Conservation (phyloP, 2,888 invertebrate species). For the Ischnus inquisitorius region DNA sequence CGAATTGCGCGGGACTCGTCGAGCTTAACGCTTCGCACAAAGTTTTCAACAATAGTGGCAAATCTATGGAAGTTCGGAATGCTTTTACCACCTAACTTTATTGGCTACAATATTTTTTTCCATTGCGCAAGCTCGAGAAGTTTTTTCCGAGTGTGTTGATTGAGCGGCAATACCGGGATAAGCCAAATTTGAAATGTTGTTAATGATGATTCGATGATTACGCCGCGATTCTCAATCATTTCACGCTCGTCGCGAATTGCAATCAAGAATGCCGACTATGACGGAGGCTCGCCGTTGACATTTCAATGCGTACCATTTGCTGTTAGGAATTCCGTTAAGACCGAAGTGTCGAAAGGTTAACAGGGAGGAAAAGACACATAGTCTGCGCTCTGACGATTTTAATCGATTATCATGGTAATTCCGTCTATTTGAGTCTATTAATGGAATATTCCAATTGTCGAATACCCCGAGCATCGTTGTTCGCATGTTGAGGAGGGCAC, state of each 20-base stretch:
- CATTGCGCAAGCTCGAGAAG: not conserved
- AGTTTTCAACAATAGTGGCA: not conserved
- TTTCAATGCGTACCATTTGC: constrained; percentile 64
- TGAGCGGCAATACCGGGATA: not conserved
- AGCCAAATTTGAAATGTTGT: not conserved
- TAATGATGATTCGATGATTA: not conserved
- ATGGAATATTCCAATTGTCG: constrained; percentile 9
- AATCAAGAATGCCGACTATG: constrained; percentile 27
- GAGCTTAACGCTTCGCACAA: not conserved
- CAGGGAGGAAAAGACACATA: constrained; percentile 49
- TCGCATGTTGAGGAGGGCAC: too few species aligned
- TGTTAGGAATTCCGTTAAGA: constrained; percentile 60
- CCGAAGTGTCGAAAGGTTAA: constrained; percentile 72
- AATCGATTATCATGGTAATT: not conserved
- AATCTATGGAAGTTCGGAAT: not conserved
- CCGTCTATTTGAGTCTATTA: constrained; percentile 1
- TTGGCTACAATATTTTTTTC: not conserved
- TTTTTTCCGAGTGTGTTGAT: not conserved
- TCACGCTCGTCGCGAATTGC: not conserved
- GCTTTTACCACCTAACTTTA: not conserved
- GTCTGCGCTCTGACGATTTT: not conserved
- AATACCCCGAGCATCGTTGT: not conserved
- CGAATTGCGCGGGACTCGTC: too few species aligned
- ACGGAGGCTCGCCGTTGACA: constrained; percentile 67
- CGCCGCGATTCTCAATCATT: not conserved